Evolutionary conservation across 2,888 invertebrate genomes (phyloP), one percentile per base, ranked within the genome.

Genomic region (Lypha dubia): DNA sequence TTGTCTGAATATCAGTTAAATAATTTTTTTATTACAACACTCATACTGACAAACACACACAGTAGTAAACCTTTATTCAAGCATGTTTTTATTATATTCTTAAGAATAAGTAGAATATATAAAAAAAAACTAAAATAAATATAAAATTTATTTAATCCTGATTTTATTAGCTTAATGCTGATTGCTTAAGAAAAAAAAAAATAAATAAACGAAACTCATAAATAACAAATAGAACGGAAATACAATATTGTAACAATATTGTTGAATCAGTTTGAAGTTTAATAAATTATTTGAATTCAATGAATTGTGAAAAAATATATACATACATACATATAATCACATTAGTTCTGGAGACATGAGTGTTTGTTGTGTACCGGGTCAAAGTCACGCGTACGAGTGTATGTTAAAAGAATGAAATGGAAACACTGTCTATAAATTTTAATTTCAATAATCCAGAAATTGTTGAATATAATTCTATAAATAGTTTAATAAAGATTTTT

Each of bases 211-310:
- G n/a, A 67, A 24, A 79, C 49, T 65, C 79, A 79, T 79, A 79
- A 73, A 79, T 79, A 71, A 75, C 60, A 60, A 84, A 75, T 75
- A 84, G 75, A 84, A 84, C 71, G 83, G 83, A 84, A 84, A 84
- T 76, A 79, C 70, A 46, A 75, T 71, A 79, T 84, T 46, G 79
- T 75, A 76, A 76, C 83, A 84, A 84, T 79, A 84, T 79, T 79
- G 83, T 84, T 79, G 71, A 84, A 79, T 75, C 22, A 75, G 73
- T 56, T 65, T 73, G 65, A 76, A n/a, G 51, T 71, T 84, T 84
- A 84, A 79, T 84, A 84, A 84, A 84, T 79, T 79, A 84, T 67
- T 84, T 71, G 70, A 71, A 84, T 79, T 75, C 83, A 79, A 79
- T 84, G 83, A 79, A 58, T 79, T 71, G 83, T 79, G 77, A 51